Conservation (phyloP, 2,113 vertebrate genomes). For the Vombatus ursinus region DNA sequence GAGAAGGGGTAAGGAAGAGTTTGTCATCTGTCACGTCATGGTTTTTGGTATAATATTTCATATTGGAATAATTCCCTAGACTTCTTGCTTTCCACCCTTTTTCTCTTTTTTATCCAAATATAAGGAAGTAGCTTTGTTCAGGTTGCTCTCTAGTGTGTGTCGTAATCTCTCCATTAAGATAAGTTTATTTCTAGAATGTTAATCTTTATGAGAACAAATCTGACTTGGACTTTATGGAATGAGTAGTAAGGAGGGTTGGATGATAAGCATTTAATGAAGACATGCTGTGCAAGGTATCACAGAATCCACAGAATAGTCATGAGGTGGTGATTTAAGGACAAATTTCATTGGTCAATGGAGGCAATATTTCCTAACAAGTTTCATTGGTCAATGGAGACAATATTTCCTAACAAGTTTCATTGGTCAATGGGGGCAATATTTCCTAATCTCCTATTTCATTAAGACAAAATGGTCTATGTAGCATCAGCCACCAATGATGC, state of each 20-base stretch:
- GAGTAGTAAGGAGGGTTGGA: background rate
- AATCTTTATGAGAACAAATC: background rate
- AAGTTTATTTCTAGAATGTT: background rate
- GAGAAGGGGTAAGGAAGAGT: background rate
- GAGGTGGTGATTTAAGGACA: background rate
- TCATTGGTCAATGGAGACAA: fast-evolving
- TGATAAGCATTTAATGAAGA: fast-evolving
- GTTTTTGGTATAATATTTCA: background rate
- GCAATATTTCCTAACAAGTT: background rate
- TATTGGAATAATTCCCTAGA: background rate
- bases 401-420: no score
- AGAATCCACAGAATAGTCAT: background rate
- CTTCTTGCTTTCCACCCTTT: background rate
- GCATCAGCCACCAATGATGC: background rate
- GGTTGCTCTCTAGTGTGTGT: background rate
- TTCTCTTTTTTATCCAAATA: background rate
- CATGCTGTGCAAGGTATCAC: background rate
- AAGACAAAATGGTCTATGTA: background rate
- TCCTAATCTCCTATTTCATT: background rate
- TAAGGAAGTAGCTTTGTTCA: background rate
- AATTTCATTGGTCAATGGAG: background rate
- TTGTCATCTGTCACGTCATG: background rate
- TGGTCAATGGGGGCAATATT: fast-evolving
- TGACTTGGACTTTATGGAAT: background rate
- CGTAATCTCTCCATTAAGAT: background rate